Evolutionary conservation across 1,140 invertebrate species (phyloP).

Genomic region (Aphidius ervi): DNA sequence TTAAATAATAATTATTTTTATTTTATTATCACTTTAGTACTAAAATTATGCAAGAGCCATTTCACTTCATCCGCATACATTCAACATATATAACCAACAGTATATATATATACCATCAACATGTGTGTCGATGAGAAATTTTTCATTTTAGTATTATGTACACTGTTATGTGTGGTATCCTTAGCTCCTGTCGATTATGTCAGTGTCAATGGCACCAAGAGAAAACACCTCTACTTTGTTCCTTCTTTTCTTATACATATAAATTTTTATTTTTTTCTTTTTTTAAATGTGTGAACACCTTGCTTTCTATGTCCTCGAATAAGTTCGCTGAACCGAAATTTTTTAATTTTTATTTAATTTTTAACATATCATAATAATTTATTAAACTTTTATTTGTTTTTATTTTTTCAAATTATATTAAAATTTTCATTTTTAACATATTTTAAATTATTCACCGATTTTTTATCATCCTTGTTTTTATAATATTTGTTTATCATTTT

Average conservation of each 20-base stretch:
- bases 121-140: not conserved
- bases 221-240: slow-evolving; percentile 14
- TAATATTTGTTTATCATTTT: not conserved
- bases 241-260: too few species aligned
- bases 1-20: not conserved
- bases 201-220: slow-evolving; percentile 37
- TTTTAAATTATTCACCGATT: not conserved
- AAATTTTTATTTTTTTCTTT: too few species aligned
- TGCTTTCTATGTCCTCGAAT: slow-evolving; percentile 8
- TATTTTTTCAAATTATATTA: not conserved
- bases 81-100: too few species aligned
- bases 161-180: not conserved
- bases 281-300: slow-evolving; percentile 7
- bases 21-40: not conserved
- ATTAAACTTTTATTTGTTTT: not conserved
- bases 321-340: slow-evolving; percentile 37
- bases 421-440: not conserved
- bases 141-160: slow-evolving; percentile 5
- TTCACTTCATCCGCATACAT: not conserved
- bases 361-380: slow-evolving; percentile 2
- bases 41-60: slow-evolving; percentile 6
- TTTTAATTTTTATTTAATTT: slow-evolving; percentile 11
- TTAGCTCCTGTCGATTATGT: slow-evolving; percentile 31
- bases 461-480: not conserved
- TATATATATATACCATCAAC: too few species aligned